Conservation (phyloP, 2,113 vertebrate genomes). For the Spilogale gracilis region DNA sequence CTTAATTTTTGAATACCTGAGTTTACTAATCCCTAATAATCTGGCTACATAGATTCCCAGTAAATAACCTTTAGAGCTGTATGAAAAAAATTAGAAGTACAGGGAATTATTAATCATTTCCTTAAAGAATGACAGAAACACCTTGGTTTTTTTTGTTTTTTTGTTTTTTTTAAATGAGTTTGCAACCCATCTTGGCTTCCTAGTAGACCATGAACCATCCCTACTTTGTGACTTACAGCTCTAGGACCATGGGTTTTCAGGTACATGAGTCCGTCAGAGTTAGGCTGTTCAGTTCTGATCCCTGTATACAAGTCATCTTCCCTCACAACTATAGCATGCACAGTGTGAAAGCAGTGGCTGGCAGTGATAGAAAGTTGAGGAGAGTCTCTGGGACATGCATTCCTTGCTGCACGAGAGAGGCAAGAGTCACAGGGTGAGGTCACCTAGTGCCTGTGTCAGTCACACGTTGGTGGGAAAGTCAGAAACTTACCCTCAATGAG, state of each 20-base stretch:
- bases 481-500: not conserved
- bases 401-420: not conserved
- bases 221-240: not conserved
- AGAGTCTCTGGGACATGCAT: not conserved
- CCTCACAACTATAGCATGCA: not conserved
- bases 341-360: not conserved
- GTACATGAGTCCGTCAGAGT: not conserved
- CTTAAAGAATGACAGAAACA: not conserved
- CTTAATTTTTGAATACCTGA: not conserved
- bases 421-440: not conserved
- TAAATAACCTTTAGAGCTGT: not conserved
- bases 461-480: not conserved
- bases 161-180: not conserved
- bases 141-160: not conserved
- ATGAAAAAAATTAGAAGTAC: not conserved
- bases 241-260: not conserved
- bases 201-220: not conserved
- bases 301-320: not conserved
- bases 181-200: not conserved
- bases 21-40: slow-evolving; percentile 14
- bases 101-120: not conserved
- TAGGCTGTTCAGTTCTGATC: not conserved
- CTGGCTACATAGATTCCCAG: not conserved
- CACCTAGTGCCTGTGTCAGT: not conserved
- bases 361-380: not conserved